These are phyloP conservation scores for Menidia beryllina DNA, from an alignment of 2,113 vertebrate species.

Conservation along the genomic window DNA sequence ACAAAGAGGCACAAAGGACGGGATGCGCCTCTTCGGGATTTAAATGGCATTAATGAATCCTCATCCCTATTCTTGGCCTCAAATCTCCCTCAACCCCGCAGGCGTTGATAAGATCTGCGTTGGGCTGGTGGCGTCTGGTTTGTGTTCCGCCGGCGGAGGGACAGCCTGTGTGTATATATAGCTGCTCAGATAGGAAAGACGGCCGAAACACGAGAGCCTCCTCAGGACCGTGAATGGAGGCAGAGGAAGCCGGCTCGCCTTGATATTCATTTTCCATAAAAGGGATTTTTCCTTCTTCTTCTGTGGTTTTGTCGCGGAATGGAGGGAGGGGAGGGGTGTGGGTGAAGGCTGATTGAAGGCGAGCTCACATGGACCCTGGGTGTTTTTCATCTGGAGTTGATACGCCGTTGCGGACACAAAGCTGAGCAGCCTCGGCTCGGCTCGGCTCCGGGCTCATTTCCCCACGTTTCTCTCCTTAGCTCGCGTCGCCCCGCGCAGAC, in stretches of 20 bases:
- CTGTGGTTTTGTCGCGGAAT: not conserved
- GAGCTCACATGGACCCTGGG: slow-evolving; percentile 14
- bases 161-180: slow-evolving; percentile 40
- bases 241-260: slow-evolving; percentile 16
- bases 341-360: not conserved
- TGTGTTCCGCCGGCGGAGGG: slow-evolving; percentile 49
- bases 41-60: slow-evolving; percentile 68
- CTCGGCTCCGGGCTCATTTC: not conserved
- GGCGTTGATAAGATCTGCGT: slow-evolving; percentile 48
- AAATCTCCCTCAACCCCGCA: slow-evolving; percentile 64
- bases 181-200: slow-evolving; percentile 48
- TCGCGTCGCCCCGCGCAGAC: no score
- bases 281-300: not conserved
- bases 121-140: slow-evolving; percentile 43
- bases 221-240: slow-evolving; percentile 27
- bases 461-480: no score
- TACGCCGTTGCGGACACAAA: slow-evolving; percentile 35
- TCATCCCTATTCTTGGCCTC: slow-evolving; percentile 69
- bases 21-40: slow-evolving; percentile 53
- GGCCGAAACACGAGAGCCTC: slow-evolving; percentile 52
- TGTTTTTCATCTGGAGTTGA: not conserved
- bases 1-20: slow-evolving; percentile 10
- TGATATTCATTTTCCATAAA: slow-evolving; percentile 19
- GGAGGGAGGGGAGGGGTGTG: not conserved
- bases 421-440: slow-evolving; percentile 10